Base-by-base conservation (phyloP, 2,797 vertebrate genomes). In the Mus caroli region DNA sequence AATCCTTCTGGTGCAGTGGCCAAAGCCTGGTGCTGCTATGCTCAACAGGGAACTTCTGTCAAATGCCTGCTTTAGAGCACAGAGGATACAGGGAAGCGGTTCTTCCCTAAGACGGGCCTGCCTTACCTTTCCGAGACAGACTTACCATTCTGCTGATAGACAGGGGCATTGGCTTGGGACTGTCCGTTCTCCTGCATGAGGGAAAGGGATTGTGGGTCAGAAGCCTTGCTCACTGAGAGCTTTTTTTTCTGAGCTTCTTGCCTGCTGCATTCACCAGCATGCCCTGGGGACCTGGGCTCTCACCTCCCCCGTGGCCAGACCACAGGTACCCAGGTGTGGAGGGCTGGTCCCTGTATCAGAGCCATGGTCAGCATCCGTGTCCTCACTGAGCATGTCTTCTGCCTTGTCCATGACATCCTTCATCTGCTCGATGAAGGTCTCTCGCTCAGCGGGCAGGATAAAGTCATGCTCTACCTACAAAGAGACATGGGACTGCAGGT, bases 331-430 rank as follows among this genome's bases (percentile, higher is more conserved):
- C 40, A 98, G 97, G 97, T 99, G 98, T 0, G 99, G 99, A 10
- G 99, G 99, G 98, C 99, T 99, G 11, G 98, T 98, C 62, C 99
- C 99, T 19, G 99, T 98, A 88, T 99, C 98, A 1, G 99, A 99
- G 91, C 98, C 98, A 86, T 98, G 99, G 96, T 99, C 99, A 52
- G 98, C 99, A 93, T 99, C 99, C 0, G 99, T 98, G 97, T 99
- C 99, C 97, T 99, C 99, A 79, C 99, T 99, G 77, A 99, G 98
- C 99, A 99, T 99, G 98, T 99, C 99, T 98, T 99, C 99, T 3
- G 99, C 99, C 98, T 99, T 99, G 98, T 99, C 99, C 96, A 99
- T 99, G 46, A 99, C 99, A 93, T 99, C 99, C 98, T 99, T 99
- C 94, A 99, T 99, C 98, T 99, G 99, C 96, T 99, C 99, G 9